Evolutionary conservation across 2,113 vertebrate genomes (phyloP), one percentile per base, ranked within the genome.

Genomic region (Tringa solitaria): DNA sequence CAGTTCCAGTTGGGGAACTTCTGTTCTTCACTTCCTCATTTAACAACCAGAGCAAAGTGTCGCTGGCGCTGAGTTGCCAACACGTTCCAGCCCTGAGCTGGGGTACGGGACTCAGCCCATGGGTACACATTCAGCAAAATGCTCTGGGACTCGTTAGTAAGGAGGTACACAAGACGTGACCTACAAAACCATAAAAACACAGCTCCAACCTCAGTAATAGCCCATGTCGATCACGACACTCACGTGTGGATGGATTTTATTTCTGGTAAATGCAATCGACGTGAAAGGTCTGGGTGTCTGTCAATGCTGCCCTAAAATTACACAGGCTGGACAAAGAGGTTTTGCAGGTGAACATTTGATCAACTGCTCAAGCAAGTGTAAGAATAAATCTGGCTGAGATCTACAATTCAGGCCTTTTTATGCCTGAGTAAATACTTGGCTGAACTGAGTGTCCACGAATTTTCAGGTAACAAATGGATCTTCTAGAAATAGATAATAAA

Each of bases 121-220:
- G 37, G 84, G 69, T 65, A 89, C 63, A 39, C 80, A 75, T 68
- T 85, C 81, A 79, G 85, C 35, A 89, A 95, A 90, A 73, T 68
- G 94, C 89, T 91, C 84, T 89, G 96, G 93, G 96, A 81, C 95
- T 96, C 4, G 4, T 97, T 97, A 97, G 88, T 1, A 24, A 90
- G 61, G 64, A 91, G 64, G 60, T 73, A 57, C 77, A 70, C 56
- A 54, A 75, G 4, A 18, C 5, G 28, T 59, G 64, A 86, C 82
- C 94, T 63, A 60, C 33, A 68, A 68, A 92, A 68, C 73, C 87
- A 89, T 79, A 90, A 90, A 93, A 81, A n/a, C 53, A 39, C 9
- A 81, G 72, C 35, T 92, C 83, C 65, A 45, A 12, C 78, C 59
- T 63, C 24, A 14, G 39, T 8, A 7, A n/a, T 69, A 37, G 65